These are phyloP conservation scores for Coptodon bakossiorum DNA, from an alignment of 2,113 vertebrate genomes.

Conservation along the genomic window DNA sequence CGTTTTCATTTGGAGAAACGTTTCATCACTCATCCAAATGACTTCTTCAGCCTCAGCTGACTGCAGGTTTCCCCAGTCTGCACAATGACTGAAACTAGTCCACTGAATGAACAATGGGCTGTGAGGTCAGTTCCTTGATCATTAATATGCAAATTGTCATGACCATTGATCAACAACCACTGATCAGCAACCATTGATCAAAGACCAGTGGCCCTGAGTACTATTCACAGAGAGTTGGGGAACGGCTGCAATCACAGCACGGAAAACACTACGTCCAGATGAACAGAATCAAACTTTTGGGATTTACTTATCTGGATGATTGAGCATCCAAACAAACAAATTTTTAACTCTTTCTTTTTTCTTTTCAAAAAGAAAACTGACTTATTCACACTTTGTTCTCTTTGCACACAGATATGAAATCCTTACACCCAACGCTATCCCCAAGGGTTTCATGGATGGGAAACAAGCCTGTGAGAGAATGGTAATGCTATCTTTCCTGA, in stretches of 20 bases:
- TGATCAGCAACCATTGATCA: background rate
- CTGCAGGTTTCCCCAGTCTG: background rate
- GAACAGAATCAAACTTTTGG: background rate
- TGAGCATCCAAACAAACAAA: background rate
- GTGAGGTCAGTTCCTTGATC: background rate
- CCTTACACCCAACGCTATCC: slow-evolving; percentile 95
- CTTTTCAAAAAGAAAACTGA: background rate
- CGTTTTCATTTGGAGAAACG: background rate
- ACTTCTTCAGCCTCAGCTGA: background rate
- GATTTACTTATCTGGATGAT: background rate
- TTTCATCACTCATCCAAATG: background rate
- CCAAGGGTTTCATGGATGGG: slow-evolving; percentile 98
- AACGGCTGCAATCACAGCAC: background rate
- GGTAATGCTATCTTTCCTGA: slow-evolving; percentile 65
- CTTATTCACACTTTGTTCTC: background rate
- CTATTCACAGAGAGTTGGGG: background rate
- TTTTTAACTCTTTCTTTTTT: fast-evolving
- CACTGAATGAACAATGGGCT: background rate
- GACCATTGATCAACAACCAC: background rate
- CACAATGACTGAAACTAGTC: background rate
- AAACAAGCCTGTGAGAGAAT: slow-evolving; percentile 97
- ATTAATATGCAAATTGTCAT: background rate
- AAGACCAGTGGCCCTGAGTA: background rate
- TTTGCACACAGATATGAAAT: slow-evolving; percentile 86
- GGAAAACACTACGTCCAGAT: fast-evolving